These are phyloP conservation scores for Ptychoptera contaminata DNA, from an alignment of 2,888 invertebrate species.

Conservation along the genomic window DNA sequence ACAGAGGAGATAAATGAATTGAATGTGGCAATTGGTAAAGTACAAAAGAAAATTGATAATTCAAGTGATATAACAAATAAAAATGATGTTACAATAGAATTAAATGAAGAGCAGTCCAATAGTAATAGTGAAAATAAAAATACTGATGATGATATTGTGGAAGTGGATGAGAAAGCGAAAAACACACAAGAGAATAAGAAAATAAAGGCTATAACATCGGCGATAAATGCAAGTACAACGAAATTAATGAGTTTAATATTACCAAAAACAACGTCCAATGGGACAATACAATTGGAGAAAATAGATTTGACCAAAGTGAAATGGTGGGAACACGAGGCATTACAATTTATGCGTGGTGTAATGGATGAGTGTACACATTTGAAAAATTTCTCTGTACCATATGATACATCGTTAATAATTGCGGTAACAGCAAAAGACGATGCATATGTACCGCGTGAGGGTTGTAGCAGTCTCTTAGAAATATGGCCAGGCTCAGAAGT, in stretches of 20 bases:
- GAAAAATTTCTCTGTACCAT: slow-evolving; percentile 75
- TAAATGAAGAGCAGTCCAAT: background rate
- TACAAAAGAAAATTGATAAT: slow-evolving; percentile 6
- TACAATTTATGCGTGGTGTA: slow-evolving; percentile 90
- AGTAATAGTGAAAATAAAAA: slow-evolving; percentile 1
- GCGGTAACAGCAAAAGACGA: slow-evolving; percentile 81
- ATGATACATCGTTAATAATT: slow-evolving; percentile 79
- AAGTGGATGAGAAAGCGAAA: background rate
- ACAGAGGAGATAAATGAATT: slow-evolving; percentile 35
- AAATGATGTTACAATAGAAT: background rate
- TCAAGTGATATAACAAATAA: background rate
- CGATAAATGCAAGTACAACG: slow-evolving; percentile 15
- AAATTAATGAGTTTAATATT: slow-evolving; percentile 27
- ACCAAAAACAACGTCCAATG: slow-evolving; percentile 12
- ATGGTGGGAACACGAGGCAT: slow-evolving; percentile 60
- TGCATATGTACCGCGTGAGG: slow-evolving; percentile 78
- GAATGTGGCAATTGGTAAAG: slow-evolving; percentile 25
- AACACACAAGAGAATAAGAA: background rate
- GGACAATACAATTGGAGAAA: slow-evolving; percentile 13
- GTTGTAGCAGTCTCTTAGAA: slow-evolving; percentile 64
- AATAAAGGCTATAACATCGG: slow-evolving; percentile 4
- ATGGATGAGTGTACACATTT: slow-evolving; percentile 99
- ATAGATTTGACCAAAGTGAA: slow-evolving; percentile 46
- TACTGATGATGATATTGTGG: background rate
- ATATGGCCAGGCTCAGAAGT: slow-evolving; percentile 90